Percentiles rank a stretch among this genome's conserved stretches.
Evolutionary conservation across 2,888 invertebrate genomes (phyloP).

Genomic region (Tachina lurida): DNA sequence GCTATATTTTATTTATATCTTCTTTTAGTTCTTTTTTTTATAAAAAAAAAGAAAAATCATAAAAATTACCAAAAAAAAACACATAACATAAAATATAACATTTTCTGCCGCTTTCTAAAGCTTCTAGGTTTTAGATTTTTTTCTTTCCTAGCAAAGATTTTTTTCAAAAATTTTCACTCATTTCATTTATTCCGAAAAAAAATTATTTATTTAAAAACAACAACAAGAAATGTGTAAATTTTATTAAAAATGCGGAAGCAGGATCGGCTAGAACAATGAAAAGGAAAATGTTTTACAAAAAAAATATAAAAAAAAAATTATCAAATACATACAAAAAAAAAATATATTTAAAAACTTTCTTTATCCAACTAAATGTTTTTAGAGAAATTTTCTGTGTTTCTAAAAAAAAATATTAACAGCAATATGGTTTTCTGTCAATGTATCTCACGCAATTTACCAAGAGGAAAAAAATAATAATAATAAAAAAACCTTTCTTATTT

Average conservation of each 20-base stretch:
- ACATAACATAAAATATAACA: conserved; percentile 32
- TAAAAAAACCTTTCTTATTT: conserved; percentile 75
- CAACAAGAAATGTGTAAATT: conserved; percentile 74
- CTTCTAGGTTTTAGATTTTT: conserved; percentile 56
- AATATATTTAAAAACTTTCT: conserved; percentile 40
- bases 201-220: conserved; percentile 37
- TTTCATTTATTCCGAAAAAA: neutral
- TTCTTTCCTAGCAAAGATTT: conserved; percentile 12
- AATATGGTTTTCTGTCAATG: conserved; percentile 63
- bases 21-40: conserved; percentile 1
- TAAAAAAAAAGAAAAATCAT: conserved; percentile 20
- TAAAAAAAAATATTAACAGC: conserved; percentile 46
- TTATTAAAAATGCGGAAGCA: conserved; percentile 81
- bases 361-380: conserved; percentile 38
- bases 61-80: conserved; percentile 40
- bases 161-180: neutral
- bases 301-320: conserved; percentile 38
- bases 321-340: conserved; percentile 1
- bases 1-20: conserved; percentile 6
- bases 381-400: conserved; percentile 24
- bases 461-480: conserved; percentile 44
- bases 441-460: conserved; percentile 67
- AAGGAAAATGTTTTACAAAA: conserved; percentile 61
- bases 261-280: conserved; percentile 82
- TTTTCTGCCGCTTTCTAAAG: conserved; percentile 67